Evolutionary conservation across 2,797 vertebrate genomes (phyloP).

Genomic region (Aotus griseimembra): DNA sequence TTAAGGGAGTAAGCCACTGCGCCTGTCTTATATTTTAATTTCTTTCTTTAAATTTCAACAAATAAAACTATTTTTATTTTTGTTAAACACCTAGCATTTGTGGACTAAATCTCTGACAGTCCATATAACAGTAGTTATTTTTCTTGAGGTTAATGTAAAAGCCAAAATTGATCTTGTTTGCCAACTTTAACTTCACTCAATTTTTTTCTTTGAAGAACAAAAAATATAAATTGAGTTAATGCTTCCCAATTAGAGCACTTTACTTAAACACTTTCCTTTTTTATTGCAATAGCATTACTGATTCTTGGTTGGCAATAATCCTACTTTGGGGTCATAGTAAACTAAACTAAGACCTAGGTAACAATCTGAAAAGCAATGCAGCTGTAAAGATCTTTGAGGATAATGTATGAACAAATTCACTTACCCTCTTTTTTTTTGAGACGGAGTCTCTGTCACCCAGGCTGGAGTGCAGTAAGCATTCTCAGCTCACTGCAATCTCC

Average conservation of each 20-base stretch:
- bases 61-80: slow-evolving; percentile 32
- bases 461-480: no score
- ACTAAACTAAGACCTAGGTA: neutral
- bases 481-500: no score
- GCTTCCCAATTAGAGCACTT: neutral
- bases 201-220: slow-evolving; percentile 7
- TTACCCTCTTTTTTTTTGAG: neutral
- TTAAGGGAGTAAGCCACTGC: no score
- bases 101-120: neutral
- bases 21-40: neutral
- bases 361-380: neutral
- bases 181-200: neutral
- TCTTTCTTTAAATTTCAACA: slow-evolving; percentile 26
- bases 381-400: neutral
- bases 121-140: neutral
- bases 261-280: neutral
- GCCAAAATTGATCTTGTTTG: neutral
- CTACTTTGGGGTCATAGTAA: neutral
- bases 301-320: neutral
- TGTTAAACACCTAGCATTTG: neutral
- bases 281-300: neutral
- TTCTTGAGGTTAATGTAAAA: slow-evolving; percentile 3
- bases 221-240: neutral
- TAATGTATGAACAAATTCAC: neutral
- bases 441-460: no score